Conservation (phyloP, 2,113 vertebrate species). For the Strigops habroptila region DNA sequence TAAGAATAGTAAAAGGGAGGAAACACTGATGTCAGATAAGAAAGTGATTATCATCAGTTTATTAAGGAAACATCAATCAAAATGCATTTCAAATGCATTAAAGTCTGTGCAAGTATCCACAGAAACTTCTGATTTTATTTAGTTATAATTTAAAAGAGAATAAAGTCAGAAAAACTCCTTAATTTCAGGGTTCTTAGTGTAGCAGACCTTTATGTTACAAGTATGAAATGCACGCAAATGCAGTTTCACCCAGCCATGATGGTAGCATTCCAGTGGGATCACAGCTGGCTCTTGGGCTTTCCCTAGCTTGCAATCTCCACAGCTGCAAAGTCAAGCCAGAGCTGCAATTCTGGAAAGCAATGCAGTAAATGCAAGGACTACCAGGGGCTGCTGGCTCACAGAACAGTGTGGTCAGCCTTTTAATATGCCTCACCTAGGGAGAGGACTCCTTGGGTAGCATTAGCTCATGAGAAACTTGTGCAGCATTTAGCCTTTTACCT, state of each 20-base stretch:
- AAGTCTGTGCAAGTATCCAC: background rate
- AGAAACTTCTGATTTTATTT: background rate
- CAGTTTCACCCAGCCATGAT: background rate
- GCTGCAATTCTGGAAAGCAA: background rate
- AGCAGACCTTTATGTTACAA: background rate
- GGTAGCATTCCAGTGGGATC: background rate
- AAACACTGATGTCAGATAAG: background rate
- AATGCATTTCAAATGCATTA: background rate
- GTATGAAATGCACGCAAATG: background rate
- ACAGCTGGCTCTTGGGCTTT: background rate
- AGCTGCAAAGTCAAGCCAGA: background rate
- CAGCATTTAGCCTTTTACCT: background rate
- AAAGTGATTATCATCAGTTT: background rate
- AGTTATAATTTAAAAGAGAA: background rate
- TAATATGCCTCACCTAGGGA: fast-evolving
- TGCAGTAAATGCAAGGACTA: background rate
- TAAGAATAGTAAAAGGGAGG: background rate
- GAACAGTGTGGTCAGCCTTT: background rate
- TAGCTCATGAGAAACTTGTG: background rate
- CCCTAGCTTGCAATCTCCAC: background rate
- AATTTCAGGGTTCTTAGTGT: background rate
- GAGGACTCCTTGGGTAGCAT: background rate
- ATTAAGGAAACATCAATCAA: background rate
- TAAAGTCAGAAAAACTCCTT: background rate
- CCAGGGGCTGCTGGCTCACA: background rate